Conservation (phyloP, 1,140 invertebrate species). For the Cheumatopsyche charites region DNA sequence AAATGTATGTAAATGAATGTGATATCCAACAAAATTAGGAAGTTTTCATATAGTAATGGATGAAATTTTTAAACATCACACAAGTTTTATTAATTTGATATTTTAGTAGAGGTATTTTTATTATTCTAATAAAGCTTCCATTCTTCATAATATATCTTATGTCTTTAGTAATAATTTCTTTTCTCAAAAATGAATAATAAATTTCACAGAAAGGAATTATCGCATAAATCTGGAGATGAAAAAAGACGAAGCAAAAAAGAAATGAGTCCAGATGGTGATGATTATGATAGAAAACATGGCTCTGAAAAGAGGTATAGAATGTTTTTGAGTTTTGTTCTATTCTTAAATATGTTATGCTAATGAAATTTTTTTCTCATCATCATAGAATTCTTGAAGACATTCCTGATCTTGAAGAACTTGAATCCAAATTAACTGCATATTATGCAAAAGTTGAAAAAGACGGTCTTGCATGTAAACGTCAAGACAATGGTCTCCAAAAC, state of each 20-base stretch:
- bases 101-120: too few species aligned
- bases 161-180: too few species aligned
- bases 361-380: conserved; percentile 17
- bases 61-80: too few species aligned
- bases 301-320: conserved; percentile 60
- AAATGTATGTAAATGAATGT: too few species aligned
- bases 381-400: conserved; percentile 65
- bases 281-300: conserved; percentile 65
- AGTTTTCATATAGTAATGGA: too few species aligned
- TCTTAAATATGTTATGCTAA: neutral
- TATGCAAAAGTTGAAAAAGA: conserved; percentile 80
- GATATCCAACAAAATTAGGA: too few species aligned
- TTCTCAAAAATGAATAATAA: neutral
- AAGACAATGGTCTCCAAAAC: conserved; percentile 51
- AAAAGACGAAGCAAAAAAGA: conserved; percentile 61
- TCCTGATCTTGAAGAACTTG: conserved; percentile 75
- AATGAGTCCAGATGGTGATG: conserved; percentile 61
- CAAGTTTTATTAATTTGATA: too few species aligned
- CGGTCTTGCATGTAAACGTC: conserved; percentile 58
- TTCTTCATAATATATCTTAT: too few species aligned
- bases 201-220: conserved; percentile 58
- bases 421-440: conserved; percentile 78
- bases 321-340: conserved; percentile 14
- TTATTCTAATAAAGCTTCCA: too few species aligned
- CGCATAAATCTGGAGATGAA: conserved; percentile 54